Percentiles rank a stretch among this genome's conserved stretches.
Evolutionary conservation across 2,113 vertebrate genomes (phyloP).

Genomic region (Oceanodroma tethys): DNA sequence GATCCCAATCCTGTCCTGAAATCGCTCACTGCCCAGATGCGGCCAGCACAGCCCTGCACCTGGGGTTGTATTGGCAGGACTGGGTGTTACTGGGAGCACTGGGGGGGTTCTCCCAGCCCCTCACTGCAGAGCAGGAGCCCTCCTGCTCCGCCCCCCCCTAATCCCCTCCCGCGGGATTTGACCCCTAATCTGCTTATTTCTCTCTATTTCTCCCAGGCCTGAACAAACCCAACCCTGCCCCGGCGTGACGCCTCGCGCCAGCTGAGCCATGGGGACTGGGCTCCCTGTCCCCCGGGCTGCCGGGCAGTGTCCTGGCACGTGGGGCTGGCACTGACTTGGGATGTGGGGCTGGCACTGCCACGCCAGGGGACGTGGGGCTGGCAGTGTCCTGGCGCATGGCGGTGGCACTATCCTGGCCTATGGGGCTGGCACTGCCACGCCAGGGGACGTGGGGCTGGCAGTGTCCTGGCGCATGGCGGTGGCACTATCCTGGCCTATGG

Average conservation of each 20-base stretch:
- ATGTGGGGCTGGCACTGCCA: background rate
- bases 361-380: no score
- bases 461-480: background rate
- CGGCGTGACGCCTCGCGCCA: fast-evolving
- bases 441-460: background rate
- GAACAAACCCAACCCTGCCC: background rate
- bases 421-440: background rate
- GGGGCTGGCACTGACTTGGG: background rate
- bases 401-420: background rate
- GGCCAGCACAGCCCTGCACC: background rate
- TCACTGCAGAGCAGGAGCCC: background rate
- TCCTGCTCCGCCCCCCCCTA: background rate
- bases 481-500: background rate
- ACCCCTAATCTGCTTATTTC: constrained; percentile 62
- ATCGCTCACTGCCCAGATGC: fast-evolving
- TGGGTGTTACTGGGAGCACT: background rate
- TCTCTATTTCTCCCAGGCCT: constrained; percentile 50
- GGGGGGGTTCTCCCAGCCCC: background rate
- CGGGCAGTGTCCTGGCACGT: fast-evolving
- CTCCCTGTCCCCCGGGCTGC: background rate
- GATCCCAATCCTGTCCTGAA: background rate
- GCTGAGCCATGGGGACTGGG: background rate
- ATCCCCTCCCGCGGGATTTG: background rate
- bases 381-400: background rate
- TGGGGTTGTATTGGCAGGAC: background rate